Conservation (phyloP, 1,140 invertebrate genomes). For the Dendroctonus valens region DNA sequence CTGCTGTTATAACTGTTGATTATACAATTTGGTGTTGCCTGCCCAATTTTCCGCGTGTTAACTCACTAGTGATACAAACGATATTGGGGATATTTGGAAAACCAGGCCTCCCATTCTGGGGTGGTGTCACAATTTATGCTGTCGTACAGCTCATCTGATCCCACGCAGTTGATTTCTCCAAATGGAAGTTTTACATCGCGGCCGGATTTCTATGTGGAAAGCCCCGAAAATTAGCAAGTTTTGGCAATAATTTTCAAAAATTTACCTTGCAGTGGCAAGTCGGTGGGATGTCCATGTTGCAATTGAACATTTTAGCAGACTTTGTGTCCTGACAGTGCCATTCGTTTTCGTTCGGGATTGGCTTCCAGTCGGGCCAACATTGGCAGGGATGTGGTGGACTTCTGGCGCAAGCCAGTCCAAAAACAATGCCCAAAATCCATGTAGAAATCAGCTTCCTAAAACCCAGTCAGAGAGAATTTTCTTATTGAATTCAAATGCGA, state of each 20-base stretch:
- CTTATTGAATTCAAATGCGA: neutral
- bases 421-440: neutral
- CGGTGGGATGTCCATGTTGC: constrained; percentile 19
- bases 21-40: too few relatives aligned
- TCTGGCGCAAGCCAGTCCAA: neutral
- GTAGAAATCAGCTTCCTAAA: constrained; percentile 1
- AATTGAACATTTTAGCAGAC: constrained; percentile 9
- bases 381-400: constrained; percentile 19
- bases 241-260: neutral
- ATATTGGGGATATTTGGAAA: constrained; percentile 23
- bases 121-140: constrained; percentile 16
- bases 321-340: constrained; percentile 5
- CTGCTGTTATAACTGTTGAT: too few relatives aligned
- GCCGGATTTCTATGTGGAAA: neutral
- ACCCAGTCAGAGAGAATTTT: too few relatives aligned
- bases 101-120: constrained; percentile 21
- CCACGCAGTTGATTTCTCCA: constrained; percentile 20
- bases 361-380: constrained; percentile 17
- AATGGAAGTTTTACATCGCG: constrained; percentile 6
- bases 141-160: neutral
- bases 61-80: constrained; percentile 14
- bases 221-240: neutral
- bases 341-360: neutral
- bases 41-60: too few relatives aligned
- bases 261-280: constrained; percentile 20